Conservation (phyloP, 2,888 invertebrate species). For the Caenorhabditis sp. region DNA sequence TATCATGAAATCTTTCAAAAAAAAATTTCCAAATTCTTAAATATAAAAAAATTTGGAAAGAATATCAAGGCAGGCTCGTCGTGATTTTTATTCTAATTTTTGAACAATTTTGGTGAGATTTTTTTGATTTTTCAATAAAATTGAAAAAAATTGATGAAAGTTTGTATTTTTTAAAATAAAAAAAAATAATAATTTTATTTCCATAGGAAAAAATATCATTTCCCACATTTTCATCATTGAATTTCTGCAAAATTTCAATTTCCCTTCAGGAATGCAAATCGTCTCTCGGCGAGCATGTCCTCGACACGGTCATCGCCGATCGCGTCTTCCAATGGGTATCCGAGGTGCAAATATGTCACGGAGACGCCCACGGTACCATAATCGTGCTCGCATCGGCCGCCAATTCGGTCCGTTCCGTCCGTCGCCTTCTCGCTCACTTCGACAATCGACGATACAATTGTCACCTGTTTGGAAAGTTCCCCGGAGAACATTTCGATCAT, state of each 20-base stretch:
- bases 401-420: slow-evolving; percentile 51
- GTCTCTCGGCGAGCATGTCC: slow-evolving; percentile 39
- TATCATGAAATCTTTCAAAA: not conserved
- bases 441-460: slow-evolving; percentile 61
- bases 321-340: slow-evolving; percentile 50
- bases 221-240: no score
- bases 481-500: slow-evolving; percentile 54
- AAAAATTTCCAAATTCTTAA: not conserved
- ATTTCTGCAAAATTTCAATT: no score
- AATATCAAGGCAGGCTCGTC: no score
- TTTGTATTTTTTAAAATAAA: no score
- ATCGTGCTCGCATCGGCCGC: slow-evolving; percentile 55
- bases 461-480: slow-evolving; percentile 62
- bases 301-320: slow-evolving; percentile 46
- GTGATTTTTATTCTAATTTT: no score
- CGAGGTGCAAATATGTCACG: slow-evolving; percentile 40
- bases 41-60: no score
- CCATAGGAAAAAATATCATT: no score
- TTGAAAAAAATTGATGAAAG: not conserved
- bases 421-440: slow-evolving; percentile 59
- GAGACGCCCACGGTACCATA: slow-evolving; percentile 38
- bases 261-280: slow-evolving; percentile 24
- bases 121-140: not conserved
- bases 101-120: no score
- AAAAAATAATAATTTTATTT: no score